Base-by-base conservation (phyloP, 2,797 vertebrate genomes). In the Heteromormyrus szaboi region DNA sequence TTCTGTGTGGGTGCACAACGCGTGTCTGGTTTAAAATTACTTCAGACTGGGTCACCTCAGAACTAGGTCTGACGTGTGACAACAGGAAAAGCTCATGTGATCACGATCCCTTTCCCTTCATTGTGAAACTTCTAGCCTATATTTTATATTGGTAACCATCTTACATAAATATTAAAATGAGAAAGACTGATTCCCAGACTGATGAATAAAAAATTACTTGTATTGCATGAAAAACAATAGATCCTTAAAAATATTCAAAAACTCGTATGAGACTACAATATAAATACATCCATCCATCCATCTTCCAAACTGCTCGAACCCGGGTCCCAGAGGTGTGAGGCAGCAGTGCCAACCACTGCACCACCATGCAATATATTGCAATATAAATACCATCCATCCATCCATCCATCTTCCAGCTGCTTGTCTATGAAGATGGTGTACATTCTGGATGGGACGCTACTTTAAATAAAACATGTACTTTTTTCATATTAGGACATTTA, bases 11-110 rank as follows among this genome's bases (percentile, higher is more conserved):
- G 25, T 85, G 48, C 12, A 25, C 4, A 46, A 81, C 8, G 50
- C 22, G 5, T 12, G 84, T 29, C 25, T 85, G 48, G 29, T 33
- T 25, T 85, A 33, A 85, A 85, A 85, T 51, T 29, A 85, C 37
- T 50, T 79, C 53, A 79, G 54, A 89, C 88, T 84, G 76, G 48
- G 84, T 54, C 51, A 51, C 46, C 51, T 85, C 25, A 51, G 50
- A 53, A 85, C 22, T 81, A 44, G 41, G 76, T 81, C 72, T 41
- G 41, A 41, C 14, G 14, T 41, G 29, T 76, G 44, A 85, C 22
- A 85, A 50, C 22, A 85, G 50, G 12, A 53, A 85, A 33, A 85
- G 8, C n/a, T 50, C 22, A 51, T 29, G 19, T 48, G 46, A 85
- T 48, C 50, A 85, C 25, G 25, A 8, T 54, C 22, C 50, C 51